Base-by-base conservation (phyloP, 1,140 invertebrate genomes). In the Halesus radiatus region DNA sequence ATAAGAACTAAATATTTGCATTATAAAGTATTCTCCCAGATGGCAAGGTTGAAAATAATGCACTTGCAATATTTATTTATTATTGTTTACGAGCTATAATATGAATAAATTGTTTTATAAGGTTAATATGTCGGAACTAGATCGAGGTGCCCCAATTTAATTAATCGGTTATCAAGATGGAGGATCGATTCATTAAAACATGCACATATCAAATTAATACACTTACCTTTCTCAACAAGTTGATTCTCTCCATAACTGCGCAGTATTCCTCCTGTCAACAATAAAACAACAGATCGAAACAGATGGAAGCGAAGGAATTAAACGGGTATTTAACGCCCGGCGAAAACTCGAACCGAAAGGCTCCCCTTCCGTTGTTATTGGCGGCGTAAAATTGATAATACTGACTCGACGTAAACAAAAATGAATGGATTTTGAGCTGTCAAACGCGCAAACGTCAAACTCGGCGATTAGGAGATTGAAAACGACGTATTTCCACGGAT, bases 81-180 rank as follows among this genome's bases (percentile, higher is more conserved):
- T 26, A 86, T 87, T 16, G 91, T 93, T 83, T 90, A 90, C 79
- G 92, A 92, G 1, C 37, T 45, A 29, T 45, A 45, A 45, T 13
- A 45, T 1, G 8, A 1, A 45, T 13, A 13, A 45, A 45, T 45
- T 1, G 1, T 45, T 45, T 10, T 10, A 13, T 13, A 1, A 45
- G 37, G 37, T 45, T 45, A 13, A 13, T 45, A 45, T 45, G 10
- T 1, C 37, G 37, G 37, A 45, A 45, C 10, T 45, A 32, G 37
- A 45, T 13, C 10, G 37, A 29, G 10, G 37, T 45, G 37, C 37
- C 37, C 37, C 37, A 13, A 45, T 45, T 45, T 13, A 45, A 45
- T 3, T 45, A 45, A 13, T 13, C 13, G 37, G 5, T 45, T 45
- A 45, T 45, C 37, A 45, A 45, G n/a, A 68, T 29, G 32, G 64